A percentile compares a stretch with the other conserved stretches of the same genome.
Conservation (phyloP, 2,888 invertebrate species). For the Barypeithes pellucidus region DNA sequence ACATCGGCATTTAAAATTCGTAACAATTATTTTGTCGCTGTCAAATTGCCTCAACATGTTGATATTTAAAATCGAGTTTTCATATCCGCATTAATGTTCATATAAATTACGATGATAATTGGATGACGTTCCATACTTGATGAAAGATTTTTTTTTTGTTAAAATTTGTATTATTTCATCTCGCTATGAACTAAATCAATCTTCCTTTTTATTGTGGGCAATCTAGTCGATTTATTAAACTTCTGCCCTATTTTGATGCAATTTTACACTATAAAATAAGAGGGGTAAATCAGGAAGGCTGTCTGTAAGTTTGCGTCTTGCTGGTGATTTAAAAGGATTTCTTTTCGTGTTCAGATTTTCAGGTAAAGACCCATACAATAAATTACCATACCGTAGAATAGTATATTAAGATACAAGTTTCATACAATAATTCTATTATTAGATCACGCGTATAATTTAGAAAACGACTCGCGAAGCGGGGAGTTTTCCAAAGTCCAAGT, state of each 20-base stretch:
- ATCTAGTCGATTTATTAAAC: constrained; percentile 22
- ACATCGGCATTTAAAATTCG: constrained; percentile 10
- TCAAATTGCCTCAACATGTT: constrained; percentile 31
- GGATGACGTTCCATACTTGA: constrained; percentile 16
- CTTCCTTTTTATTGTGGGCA: constrained; percentile 31
- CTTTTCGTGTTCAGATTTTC: too few relatives aligned
- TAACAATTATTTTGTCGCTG: constrained; percentile 21
- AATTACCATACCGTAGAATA: too few relatives aligned
- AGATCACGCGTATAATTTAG: too few relatives aligned
- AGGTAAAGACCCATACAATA: too few relatives aligned
- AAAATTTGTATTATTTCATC: constrained; percentile 14
- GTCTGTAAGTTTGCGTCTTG: too few relatives aligned
- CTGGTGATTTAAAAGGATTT: too few relatives aligned
- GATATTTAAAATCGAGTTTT: constrained; percentile 36
- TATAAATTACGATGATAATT: constrained; percentile 34
- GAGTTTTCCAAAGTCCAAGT: too few relatives aligned
- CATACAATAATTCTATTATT: too few relatives aligned
- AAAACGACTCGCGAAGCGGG: too few relatives aligned
- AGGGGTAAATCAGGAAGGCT: too few relatives aligned
- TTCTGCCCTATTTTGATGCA: constrained; percentile 26
- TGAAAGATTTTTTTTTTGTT: constrained; percentile 23
- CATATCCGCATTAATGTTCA: constrained; percentile 27
- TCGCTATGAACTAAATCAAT: constrained; percentile 16
- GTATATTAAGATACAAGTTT: too few relatives aligned
- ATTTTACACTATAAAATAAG: too few relatives aligned